Evolutionary conservation across 2,888 invertebrate genomes (phyloP).

Genomic region (Drosophila hamatofila): DNA sequence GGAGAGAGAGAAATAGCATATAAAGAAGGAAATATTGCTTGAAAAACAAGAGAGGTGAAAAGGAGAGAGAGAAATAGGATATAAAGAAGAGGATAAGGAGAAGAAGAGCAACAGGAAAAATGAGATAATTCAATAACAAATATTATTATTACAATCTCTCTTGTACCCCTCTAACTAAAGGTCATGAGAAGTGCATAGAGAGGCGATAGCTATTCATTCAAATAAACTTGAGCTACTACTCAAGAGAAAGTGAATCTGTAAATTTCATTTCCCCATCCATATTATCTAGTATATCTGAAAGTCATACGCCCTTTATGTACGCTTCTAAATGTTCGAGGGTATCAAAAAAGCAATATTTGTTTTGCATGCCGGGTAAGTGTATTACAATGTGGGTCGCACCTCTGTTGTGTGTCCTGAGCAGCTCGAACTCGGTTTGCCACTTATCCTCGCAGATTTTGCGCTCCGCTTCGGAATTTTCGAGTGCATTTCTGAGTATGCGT

Average conservation of each 20-base stretch:
- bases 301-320: too few relatives aligned
- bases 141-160: too few relatives aligned
- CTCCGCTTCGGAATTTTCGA: slow-evolving; percentile 87
- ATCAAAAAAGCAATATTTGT: slow-evolving; percentile 14
- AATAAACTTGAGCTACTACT: background rate
- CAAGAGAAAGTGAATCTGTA: background rate
- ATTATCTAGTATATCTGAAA: background rate
- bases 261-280: background rate
- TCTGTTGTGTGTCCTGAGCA: slow-evolving; percentile 87
- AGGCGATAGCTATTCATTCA: background rate
- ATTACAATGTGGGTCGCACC: slow-evolving; percentile 66
- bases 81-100: background rate
- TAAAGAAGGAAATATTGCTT: background rate
- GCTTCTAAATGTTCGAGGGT: background rate
- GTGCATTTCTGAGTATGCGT: slow-evolving; percentile 86
- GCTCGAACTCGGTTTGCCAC: slow-evolving; percentile 89
- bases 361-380: slow-evolving; percentile 1
- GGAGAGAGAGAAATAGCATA: background rate
- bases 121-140: background rate
- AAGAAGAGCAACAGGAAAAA: too few relatives aligned
- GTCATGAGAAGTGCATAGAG: background rate
- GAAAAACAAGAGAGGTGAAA: too few relatives aligned
- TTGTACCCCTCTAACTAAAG: background rate
- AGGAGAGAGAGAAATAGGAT: background rate
- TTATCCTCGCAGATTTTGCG: slow-evolving; percentile 87